Base-by-base conservation (phyloP, 2,113 vertebrate genomes). In the Machaerirhynchus nigripectus region DNA sequence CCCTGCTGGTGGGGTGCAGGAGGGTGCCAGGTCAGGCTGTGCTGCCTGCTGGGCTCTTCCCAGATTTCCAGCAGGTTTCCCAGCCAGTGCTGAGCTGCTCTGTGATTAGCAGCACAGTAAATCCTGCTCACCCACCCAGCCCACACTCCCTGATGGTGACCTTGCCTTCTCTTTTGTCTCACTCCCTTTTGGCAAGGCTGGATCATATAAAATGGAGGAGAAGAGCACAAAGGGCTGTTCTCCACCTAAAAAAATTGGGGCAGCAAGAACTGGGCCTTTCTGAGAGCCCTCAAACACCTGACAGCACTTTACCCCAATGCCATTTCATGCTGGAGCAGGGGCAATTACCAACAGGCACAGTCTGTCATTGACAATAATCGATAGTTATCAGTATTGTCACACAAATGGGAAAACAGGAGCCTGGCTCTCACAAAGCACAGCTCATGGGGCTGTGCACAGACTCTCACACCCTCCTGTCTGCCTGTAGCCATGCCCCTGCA, bases 91-190 rank as follows among this genome's bases (percentile, higher is more conserved):
- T 71, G 59, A 77, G 73, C 60, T 81, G 46, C 46, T 49, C 69
- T 55, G 46, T 6, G 28, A 17, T 52, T 4, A 44, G 59, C 13
- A 22, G 23, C 50, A 13, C 46, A 8, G 9, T 10, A n/a, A 85
- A 55, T 14, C 52, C 56, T 19, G 9, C 27, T 68, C 70, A 18
- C 7, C 11, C 26, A 31, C 8, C 16, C 52, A 53, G 27, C 10
- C 52, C 10, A 2, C 33, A 18, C 30, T 19, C 31, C 52, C 67
- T 52, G 40, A 3, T 1, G 4, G 13, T 0, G 0, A 31, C 12
- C 13, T 28, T 33, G 17, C 19, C 40, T 21, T 49, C 10, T 35
- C 18, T 42, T 79, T 31, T 10, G 5, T 16, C 30, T 42, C 13
- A 0, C 9, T 80, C 40, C 40, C 47, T 63, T 15, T 28, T 7